These are phyloP conservation scores for Alosa sapidissima DNA, from an alignment of 2,797 vertebrate genomes.

Conservation along the genomic window DNA sequence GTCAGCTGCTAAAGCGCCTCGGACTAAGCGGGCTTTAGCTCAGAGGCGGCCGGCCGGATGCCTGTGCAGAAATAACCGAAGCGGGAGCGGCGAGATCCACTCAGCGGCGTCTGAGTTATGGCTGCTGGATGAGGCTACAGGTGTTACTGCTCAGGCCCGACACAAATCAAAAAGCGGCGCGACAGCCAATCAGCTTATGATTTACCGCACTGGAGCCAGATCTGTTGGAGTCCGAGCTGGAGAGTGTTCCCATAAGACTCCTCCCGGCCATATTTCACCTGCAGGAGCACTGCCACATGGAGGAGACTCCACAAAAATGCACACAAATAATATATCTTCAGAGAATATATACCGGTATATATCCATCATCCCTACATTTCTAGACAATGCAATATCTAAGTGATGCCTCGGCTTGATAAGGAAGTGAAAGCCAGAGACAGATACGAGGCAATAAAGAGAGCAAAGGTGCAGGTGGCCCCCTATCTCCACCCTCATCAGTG, in stretches of 20 bases:
- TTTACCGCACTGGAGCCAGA: constrained; percentile 29
- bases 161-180: constrained; percentile 64
- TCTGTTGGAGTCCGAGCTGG: not conserved
- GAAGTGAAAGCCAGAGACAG: not conserved
- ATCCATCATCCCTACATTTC: not conserved
- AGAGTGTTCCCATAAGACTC: not conserved
- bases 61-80: constrained; percentile 4
- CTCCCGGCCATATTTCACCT: not conserved
- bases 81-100: constrained; percentile 44
- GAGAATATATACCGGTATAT: not conserved
- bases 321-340: not conserved
- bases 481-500: constrained; percentile 18
- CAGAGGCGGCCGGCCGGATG: not conserved
- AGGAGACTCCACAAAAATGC: not conserved
- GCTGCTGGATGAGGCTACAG: constrained; percentile 57
- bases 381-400: not conserved
- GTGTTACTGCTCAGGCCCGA: constrained; percentile 64
- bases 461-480: constrained; percentile 3
- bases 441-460: constrained; percentile 17
- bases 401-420: not conserved
- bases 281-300: not conserved
- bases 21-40: not conserved
- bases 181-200: constrained; percentile 42
- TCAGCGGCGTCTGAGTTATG: constrained; percentile 52
- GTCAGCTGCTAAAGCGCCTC: constrained; percentile 59